These are phyloP conservation scores for Hypercompe scribonia DNA, from an alignment of 2,888 invertebrate species.

Conservation along the genomic window DNA sequence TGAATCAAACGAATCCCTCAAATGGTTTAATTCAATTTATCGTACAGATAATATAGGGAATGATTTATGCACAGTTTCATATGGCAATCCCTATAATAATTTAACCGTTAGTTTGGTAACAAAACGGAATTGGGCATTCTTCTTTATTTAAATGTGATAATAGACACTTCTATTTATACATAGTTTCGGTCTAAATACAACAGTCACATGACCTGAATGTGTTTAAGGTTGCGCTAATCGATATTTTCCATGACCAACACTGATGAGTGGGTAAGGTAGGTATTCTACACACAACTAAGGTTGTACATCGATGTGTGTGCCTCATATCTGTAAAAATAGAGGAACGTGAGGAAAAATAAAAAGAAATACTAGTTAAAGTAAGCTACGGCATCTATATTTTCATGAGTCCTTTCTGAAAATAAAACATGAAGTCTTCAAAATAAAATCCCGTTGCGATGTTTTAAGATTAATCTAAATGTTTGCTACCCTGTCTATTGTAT, in stretches of 20 bases:
- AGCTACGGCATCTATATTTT: no score
- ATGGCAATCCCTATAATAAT: background rate
- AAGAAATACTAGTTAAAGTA: no score
- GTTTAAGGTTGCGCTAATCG: background rate
- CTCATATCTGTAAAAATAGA: background rate
- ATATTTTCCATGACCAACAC: background rate
- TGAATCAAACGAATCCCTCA: no score
- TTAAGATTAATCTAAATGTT: no score
- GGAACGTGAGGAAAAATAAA: background rate
- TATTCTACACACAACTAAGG: background rate
- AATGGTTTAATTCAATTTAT: no score
- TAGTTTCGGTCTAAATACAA: background rate
- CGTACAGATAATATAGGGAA: no score
- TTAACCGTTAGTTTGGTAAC: background rate
- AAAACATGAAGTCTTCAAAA: no score
- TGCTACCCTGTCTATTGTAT: no score
- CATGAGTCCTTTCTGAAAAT: no score
- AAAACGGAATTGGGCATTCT: background rate
- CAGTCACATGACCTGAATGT: background rate
- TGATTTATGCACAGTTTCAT: no score
- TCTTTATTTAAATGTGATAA: background rate
- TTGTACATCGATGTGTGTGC: no score
- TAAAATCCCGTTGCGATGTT: no score
- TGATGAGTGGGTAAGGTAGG: background rate
- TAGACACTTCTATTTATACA: background rate